Evolutionary conservation across 1,140 invertebrate genomes (phyloP).

Genomic region (Zelostemma sp.): DNA sequence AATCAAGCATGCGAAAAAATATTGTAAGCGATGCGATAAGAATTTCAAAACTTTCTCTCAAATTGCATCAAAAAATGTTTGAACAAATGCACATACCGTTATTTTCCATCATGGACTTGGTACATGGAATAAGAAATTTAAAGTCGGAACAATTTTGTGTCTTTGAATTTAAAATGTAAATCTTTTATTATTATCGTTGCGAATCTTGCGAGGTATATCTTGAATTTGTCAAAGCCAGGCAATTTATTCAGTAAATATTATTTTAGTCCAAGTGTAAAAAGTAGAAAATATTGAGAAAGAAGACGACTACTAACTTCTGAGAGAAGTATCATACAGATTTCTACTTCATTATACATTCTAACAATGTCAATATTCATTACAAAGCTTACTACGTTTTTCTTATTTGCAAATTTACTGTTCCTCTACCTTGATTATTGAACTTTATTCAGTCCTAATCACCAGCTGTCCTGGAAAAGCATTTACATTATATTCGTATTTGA

Average conservation of each 20-base stretch:
- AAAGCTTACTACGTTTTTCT: constrained; percentile 46
- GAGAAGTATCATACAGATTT: constrained; percentile 3
- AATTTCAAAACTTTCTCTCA: too few species aligned
- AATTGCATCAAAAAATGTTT: too few species aligned
- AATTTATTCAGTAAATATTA: not conserved
- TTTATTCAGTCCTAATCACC: constrained; percentile 56
- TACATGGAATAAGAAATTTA: not conserved
- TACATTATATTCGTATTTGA: constrained; percentile 30
- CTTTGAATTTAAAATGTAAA: not conserved
- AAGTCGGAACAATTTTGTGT: not conserved
- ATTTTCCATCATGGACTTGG: too few species aligned
- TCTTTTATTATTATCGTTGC: not conserved
- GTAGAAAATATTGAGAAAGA: not conserved
- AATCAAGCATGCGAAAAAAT: too few species aligned
- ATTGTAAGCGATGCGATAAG: too few species aligned
- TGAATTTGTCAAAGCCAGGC: not conserved
- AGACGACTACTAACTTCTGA: not conserved
- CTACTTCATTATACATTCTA: constrained; percentile 12
- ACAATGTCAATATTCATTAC: constrained; percentile 12
- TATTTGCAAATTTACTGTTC: constrained; percentile 51
- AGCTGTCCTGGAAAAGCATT: constrained; percentile 60
- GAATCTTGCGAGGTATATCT: not conserved
- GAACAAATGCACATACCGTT: too few species aligned
- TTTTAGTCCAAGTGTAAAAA: not conserved
- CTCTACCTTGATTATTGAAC: constrained; percentile 55